Base-by-base conservation (phyloP, 2,888 invertebrate genomes). In the Formica aserva region DNA sequence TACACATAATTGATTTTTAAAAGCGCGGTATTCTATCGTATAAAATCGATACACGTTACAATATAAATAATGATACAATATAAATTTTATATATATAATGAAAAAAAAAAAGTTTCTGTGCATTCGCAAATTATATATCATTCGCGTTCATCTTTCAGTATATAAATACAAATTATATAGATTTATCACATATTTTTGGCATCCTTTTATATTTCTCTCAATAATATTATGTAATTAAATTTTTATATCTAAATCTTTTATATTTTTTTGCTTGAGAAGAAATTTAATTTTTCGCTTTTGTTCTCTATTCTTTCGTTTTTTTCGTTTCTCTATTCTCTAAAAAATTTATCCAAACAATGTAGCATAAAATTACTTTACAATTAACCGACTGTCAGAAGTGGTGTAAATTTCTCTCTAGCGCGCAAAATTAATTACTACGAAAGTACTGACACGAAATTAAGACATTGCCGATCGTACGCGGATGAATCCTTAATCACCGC, bases 401-500 rank as follows among this genome's bases (percentile, higher is more conserved):
- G 6, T n/a, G 11, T 29, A 22, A 41, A 29, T 41, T 71, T 69
- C 15, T n/a, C 18, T 41, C n/a, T 32, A 35, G n/a, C 38, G 18
- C 32, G 32, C 11, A 22, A 60, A 60, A 72, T 80, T 60, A 80
- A 80, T 80, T 26, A 26, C 72, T 5, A 57, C 15, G 32, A 57
- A 72, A 48, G 57, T 18, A 78, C n/a, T 32, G 45, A 32, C 69
- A 22, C 18, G 45, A 11, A 72, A 72, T 80, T 45, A 35, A 80
- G 72, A 80, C 45, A 18, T 80, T 22, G 45, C 15, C 29, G 29
- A 72, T 72, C 38, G 18, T 72, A 15, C 11, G 11, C 26, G 22
- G 38, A 52, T 32, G 18, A 5, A 29, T 57, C 29, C 22, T 69
- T 57, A 29, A 72, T 60, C 60, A 72, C 38, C 57, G 32, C 32